These are phyloP conservation scores for Lithophane socia DNA, from an alignment of 2,888 invertebrate genomes.

Conservation along the genomic window DNA sequence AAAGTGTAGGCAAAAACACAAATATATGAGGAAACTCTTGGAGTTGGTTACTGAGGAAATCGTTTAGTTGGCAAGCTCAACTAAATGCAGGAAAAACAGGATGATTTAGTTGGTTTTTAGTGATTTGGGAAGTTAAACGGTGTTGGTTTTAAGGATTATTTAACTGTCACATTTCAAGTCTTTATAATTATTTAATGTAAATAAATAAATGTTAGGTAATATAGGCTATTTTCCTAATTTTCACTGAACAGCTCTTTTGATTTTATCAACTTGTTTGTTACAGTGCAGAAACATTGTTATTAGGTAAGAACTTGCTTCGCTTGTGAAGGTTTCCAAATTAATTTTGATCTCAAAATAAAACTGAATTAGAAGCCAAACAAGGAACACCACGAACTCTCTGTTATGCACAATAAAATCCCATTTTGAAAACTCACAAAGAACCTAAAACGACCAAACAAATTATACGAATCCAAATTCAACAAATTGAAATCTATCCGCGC, in stretches of 20 bases:
- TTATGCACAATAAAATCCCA: not conserved
- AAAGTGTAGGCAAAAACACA: slow-evolving; percentile 62
- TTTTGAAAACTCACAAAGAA: slow-evolving; percentile 1
- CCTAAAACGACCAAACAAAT: slow-evolving; percentile 36
- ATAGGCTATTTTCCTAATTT: not conserved
- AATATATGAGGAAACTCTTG: slow-evolving; percentile 65
- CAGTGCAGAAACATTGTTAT: not conserved
- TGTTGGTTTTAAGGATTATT: not conserved
- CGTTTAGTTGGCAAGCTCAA: slow-evolving; percentile 50
- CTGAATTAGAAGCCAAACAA: not conserved
- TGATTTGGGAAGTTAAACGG: not conserved
- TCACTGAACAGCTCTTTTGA: not conserved
- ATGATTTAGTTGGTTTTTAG: slow-evolving; percentile 41
- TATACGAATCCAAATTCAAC: slow-evolving; percentile 44
- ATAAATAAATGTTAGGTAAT: not conserved
- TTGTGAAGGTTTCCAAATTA: not conserved
- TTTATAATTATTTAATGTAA: not conserved
- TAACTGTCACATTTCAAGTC: not conserved
- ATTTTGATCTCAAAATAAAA: not conserved
- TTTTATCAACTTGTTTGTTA: not conserved
- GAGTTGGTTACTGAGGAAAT: slow-evolving; percentile 52
- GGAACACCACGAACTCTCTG: not conserved
- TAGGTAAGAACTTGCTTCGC: not conserved
- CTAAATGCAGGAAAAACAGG: slow-evolving; percentile 36
- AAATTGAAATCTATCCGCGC: slow-evolving; percentile 60